phyloP scores from a whole-genome alignment of 2,113 vertebrate genomes.

The Machaerirhynchus nigripectus region DNA sequence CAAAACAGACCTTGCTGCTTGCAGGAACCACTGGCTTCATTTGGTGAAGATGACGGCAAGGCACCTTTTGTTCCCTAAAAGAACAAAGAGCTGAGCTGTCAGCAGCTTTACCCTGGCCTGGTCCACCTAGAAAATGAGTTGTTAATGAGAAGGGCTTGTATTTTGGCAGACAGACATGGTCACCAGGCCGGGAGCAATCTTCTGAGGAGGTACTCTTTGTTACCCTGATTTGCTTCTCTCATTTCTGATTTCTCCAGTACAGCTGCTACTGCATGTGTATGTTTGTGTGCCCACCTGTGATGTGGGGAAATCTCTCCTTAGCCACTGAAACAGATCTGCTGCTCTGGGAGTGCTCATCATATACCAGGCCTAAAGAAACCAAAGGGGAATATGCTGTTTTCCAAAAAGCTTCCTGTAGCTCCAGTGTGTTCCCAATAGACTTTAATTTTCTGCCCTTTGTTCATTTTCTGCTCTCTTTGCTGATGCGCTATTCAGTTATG shows the following conservation, averaged over 20 bases:
- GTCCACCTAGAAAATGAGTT: neutral
- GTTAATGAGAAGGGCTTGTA: neutral
- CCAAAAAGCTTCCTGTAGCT: neutral
- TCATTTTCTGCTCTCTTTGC: neutral
- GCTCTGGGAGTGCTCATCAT: neutral
- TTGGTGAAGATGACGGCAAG: neutral
- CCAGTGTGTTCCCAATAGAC: neutral
- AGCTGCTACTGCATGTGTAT: neutral
- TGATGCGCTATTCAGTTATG: neutral
- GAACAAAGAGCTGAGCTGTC: neutral
- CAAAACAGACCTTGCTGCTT: neutral
- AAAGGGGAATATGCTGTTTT: neutral
- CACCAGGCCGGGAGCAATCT: neutral
- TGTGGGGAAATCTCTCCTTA: neutral
- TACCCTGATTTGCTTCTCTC: neutral
- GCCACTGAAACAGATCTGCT: neutral
- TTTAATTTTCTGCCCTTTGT: neutral
- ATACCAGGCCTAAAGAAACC: neutral
- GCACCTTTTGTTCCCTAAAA: neutral
- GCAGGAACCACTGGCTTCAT: neutral
- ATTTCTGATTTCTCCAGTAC: neutral
- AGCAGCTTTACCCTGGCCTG: neutral
- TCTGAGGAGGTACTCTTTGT: neutral
- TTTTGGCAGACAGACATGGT: neutral
- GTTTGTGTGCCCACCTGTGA: neutral